phyloP scores from a whole-genome alignment of 2,888 invertebrate species.

The Punctoribates punctum region DNA sequence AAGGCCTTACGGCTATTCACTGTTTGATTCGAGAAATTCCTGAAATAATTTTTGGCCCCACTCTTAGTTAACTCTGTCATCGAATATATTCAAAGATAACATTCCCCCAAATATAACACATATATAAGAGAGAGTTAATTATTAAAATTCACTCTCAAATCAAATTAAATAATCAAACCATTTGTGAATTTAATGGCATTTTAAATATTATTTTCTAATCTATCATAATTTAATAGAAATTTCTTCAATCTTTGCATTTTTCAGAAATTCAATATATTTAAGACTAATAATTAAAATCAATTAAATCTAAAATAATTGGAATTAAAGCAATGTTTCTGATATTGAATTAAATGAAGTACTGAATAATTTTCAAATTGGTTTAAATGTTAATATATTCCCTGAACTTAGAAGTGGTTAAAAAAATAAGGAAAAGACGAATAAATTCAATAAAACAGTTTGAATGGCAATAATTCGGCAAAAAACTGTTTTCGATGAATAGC shows the following conservation, averaged over 20 bases:
- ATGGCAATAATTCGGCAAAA: neutral
- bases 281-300: neutral
- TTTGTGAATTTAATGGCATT: too few relatives aligned
- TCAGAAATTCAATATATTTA: neutral
- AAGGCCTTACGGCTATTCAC: constrained; percentile 17
- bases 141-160: neutral
- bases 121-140: neutral
- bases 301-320: neutral
- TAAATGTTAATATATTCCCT: too few relatives aligned
- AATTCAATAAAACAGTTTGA: too few relatives aligned
- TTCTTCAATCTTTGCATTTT: too few relatives aligned
- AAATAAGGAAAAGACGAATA: neutral
- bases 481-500: constrained; percentile 20
- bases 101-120: neutral
- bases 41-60: neutral
- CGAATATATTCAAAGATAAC: neutral
- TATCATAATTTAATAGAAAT: too few relatives aligned
- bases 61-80: constrained; percentile 14
- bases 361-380: too few relatives aligned
- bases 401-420: neutral
- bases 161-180: neutral
- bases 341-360: too few relatives aligned
- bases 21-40: constrained; percentile 8
- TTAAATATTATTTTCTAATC: too few relatives aligned
- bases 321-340: neutral